phyloP scores from a whole-genome alignment of 2,888 invertebrate genomes.

The Lasiommata megera region DNA sequence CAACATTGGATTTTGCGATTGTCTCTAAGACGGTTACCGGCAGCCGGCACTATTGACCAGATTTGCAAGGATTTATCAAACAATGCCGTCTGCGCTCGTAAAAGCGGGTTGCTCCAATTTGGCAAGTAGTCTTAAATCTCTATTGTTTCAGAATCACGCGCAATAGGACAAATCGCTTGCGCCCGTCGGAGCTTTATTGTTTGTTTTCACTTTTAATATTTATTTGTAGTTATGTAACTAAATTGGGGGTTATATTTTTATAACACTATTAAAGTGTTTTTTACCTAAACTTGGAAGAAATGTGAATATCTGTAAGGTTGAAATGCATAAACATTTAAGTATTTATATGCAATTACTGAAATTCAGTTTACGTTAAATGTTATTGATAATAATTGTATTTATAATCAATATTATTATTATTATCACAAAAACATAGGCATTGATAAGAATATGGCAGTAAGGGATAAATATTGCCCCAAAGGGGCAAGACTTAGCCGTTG shows the following conservation, averaged over 20 bases:
- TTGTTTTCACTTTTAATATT: slow-evolving; percentile 58
- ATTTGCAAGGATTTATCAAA: slow-evolving; percentile 53
- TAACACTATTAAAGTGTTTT: too few species aligned
- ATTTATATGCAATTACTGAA: too few species aligned
- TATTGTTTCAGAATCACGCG: slow-evolving; percentile 62
- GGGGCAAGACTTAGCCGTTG: too few species aligned
- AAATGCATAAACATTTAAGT: too few species aligned
- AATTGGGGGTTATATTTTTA: background rate
- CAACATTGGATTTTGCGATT: slow-evolving; percentile 11
- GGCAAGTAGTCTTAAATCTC: slow-evolving; percentile 54
- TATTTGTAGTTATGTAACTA: slow-evolving; percentile 4
- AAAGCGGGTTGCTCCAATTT: slow-evolving; percentile 66
- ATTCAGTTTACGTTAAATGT: too few species aligned
- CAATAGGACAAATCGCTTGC: slow-evolving; percentile 65
- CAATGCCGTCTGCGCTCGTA: slow-evolving; percentile 42
- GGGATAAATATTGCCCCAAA: too few species aligned
- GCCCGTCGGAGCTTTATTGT: slow-evolving; percentile 57
- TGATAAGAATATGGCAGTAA: too few species aligned
- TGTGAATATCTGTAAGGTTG: too few species aligned
- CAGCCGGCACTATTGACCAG: slow-evolving; percentile 45
- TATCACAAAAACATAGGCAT: too few species aligned
- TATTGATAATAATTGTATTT: too few species aligned
- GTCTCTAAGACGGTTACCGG: slow-evolving; percentile 37
- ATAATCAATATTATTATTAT: too few species aligned
- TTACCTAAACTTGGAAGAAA: too few species aligned